Evolutionary conservation across 2,797 vertebrate genomes (phyloP).

Genomic region (Manis crassicaudata): DNA sequence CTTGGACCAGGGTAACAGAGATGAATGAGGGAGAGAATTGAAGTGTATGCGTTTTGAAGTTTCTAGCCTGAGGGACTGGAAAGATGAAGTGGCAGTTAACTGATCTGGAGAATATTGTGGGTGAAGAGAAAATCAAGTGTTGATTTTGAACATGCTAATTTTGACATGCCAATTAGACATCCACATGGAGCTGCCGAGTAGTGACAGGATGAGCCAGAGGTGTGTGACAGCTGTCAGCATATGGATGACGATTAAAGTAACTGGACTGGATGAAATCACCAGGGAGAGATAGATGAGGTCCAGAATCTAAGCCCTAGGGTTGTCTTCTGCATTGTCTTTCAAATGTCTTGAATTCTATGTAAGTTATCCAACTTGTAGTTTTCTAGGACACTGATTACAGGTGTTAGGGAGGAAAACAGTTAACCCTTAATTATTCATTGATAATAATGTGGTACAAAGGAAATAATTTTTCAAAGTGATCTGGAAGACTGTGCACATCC

Average conservation of each 20-base stretch:
- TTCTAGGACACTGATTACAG: background rate
- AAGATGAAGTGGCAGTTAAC: background rate
- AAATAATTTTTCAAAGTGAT: constrained; percentile 8
- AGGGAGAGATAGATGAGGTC: background rate
- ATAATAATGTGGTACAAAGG: background rate
- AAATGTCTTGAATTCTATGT: background rate
- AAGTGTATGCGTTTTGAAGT: background rate
- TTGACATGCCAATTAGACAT: background rate
- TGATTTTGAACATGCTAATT: background rate
- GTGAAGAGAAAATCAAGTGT: background rate
- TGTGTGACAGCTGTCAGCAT: background rate
- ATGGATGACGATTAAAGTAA: background rate
- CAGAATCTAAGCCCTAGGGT: background rate
- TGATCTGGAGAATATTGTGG: background rate
- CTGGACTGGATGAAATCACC: background rate
- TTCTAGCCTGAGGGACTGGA: background rate
- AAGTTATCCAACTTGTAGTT: background rate
- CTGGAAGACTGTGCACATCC: background rate
- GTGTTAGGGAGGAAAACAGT: background rate
- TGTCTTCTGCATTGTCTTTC: background rate
- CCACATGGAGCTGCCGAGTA: background rate
- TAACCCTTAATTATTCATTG: background rate
- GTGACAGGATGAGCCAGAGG: background rate
- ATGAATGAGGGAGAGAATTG: background rate
- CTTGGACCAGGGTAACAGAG: background rate